Evolutionary conservation across 2,113 vertebrate genomes (phyloP), one percentile per base, ranked within the genome.

Genomic region (Promerops cafer): DNA sequence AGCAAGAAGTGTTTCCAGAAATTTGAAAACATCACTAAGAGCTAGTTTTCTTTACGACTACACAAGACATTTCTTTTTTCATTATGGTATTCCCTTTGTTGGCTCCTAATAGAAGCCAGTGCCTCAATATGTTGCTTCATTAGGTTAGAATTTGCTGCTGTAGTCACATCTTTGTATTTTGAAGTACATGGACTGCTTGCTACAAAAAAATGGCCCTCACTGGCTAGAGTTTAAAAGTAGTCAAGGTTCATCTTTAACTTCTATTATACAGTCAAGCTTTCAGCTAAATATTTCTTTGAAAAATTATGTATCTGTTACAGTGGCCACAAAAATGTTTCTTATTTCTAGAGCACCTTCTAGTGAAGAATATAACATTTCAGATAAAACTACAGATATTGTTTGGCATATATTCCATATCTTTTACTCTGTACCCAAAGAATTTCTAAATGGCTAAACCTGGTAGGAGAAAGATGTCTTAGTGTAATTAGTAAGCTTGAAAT

Each of bases 81-180:
- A 53, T 27, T 57, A 7, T 40, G 56, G 10, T 42, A 47, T 90
- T 87, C 40, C 63, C 17, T 94, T 88, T 87, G 54, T 83, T 96
- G 87, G 42, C 76, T 82, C n/a, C 13, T 94, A 50, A 83, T 88
- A 71, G 69, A 92, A 95, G 53, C 39, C 6, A 13, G 60, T 91
- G 81, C 75, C 71, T 95, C 90, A 83, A 42, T 94, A 86, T 79
- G 53, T 94, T 95, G 45, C 65, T 97, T 94, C 88, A 80, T 87
- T 96, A 79, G 66, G 11, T 75, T 89, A 74, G 83, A 79, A 45
- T 83, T 92, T 91, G 54, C 94, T 97, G 76, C n/a, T 57, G 13
- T 91, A 35, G 92, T 96, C 23, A 12, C 26, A 23, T 86, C 45
- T 96, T 92, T 83, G 65, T 91, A 37, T 76, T 75, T 84, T 92